Evolutionary conservation across 2,113 vertebrate species (phyloP).

Genomic region (Xyrauchen texanus): DNA sequence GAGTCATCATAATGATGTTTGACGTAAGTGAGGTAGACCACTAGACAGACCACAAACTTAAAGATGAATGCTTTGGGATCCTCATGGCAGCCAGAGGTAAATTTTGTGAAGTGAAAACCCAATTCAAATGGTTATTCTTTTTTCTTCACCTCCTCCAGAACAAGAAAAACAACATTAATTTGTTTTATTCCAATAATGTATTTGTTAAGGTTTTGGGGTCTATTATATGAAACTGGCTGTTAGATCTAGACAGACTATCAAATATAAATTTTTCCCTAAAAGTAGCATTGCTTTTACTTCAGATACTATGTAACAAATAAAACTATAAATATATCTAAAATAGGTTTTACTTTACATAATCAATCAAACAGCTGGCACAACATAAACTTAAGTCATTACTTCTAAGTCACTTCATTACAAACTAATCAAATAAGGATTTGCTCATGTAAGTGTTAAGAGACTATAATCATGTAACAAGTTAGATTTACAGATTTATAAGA

Average conservation of each 20-base stretch:
- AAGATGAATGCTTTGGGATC: slow-evolving; percentile 79
- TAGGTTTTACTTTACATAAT: background rate
- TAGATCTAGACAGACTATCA: no score
- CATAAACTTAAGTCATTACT: no score
- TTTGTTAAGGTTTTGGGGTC: background rate
- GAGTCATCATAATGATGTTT: slow-evolving; percentile 73
- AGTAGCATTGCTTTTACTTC: no score
- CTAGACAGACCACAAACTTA: slow-evolving; percentile 75
- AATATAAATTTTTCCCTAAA: background rate
- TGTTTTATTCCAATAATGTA: background rate
- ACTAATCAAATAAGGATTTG: no score
- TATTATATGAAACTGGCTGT: no score
- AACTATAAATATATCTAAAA: background rate
- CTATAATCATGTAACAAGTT: no score
- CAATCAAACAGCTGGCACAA: no score
- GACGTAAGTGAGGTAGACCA: slow-evolving; percentile 81
- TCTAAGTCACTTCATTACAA: no score
- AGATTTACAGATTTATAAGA: no score
- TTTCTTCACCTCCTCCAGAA: slow-evolving; percentile 4
- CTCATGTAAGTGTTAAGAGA: no score
- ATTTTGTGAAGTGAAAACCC: slow-evolving; percentile 37
- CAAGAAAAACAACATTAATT: background rate
- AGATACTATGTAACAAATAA: no score
- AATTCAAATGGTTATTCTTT: slow-evolving; percentile 26
- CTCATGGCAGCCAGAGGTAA: slow-evolving; percentile 71